Conservation (phyloP, 2,113 vertebrate genomes). For the Spilogale gracilis region DNA sequence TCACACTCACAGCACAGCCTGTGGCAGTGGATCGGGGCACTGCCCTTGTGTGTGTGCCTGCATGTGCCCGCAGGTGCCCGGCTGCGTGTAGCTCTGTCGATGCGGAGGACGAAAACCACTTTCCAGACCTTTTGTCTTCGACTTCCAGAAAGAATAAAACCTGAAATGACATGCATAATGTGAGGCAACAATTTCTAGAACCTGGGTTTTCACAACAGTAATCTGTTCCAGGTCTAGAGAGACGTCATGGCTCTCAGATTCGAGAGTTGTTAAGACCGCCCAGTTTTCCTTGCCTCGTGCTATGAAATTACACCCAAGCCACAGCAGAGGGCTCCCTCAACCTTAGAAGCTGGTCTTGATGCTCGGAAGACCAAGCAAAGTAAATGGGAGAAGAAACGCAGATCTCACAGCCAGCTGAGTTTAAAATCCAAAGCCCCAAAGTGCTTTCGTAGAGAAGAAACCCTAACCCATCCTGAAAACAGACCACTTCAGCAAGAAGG, state of each 20-base stretch:
- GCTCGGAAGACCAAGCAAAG: neutral
- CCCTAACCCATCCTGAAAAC: conserved; percentile 59
- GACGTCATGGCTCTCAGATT: neutral
- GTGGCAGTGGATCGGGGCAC: neutral
- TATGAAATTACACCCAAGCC: conserved; percentile 45
- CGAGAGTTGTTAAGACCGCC: neutral
- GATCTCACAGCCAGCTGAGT: neutral
- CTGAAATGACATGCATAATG: neutral
- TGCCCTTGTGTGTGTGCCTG: neutral
- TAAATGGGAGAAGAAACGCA: conserved; percentile 13
- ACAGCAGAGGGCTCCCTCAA: conserved; percentile 82
- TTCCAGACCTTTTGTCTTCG: conserved; percentile 22
- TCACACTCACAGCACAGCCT: neutral
- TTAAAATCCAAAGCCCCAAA: conserved; percentile 2
- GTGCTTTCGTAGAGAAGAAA: conserved; percentile 58
- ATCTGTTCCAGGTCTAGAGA: neutral
- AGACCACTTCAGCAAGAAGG: conserved; percentile 83
- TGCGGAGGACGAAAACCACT: neutral
- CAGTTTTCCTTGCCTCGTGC: neutral
- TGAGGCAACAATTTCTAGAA: neutral
- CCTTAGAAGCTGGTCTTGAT: neutral
- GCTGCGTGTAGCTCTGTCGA: neutral
- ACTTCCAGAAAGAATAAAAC: neutral
- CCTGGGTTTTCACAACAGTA: neutral
- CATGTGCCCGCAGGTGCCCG: neutral